Evolutionary conservation across 2,888 invertebrate species (phyloP).

Genomic region (Papilio demoleus): DNA sequence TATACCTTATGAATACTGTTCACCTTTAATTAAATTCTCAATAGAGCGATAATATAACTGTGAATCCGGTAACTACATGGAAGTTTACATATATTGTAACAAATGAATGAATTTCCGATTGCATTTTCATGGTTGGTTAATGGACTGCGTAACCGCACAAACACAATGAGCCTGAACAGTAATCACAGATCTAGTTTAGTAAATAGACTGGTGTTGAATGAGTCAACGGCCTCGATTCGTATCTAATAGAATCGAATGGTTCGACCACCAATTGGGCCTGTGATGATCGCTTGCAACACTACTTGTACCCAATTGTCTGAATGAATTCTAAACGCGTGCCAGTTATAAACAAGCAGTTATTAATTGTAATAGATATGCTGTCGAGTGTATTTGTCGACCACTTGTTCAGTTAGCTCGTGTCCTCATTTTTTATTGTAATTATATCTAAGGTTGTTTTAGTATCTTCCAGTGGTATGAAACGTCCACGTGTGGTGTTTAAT

Average conservation of each 20-base stretch:
- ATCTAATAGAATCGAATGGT: conserved; percentile 76
- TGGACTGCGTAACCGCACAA: conserved; percentile 54
- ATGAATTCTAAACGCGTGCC: conserved; percentile 73
- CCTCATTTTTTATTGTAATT: conserved; percentile 4
- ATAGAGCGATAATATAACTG: neutral
- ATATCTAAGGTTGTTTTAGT: neutral
- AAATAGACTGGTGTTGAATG: conserved; percentile 67
- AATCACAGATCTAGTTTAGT: conserved; percentile 50
- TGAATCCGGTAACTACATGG: conserved; percentile 1
- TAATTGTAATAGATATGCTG: conserved; percentile 28
- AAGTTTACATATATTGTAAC: conserved; percentile 15
- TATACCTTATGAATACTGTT: neutral
- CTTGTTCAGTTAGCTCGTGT: conserved; percentile 19
- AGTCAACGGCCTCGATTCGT: conserved; percentile 77
- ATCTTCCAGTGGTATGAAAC: no score
- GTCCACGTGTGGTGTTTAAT: no score
- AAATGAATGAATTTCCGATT: conserved; percentile 25
- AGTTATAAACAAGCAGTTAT: conserved; percentile 28
- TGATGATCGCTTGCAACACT: conserved; percentile 81
- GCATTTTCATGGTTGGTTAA: conserved; percentile 35
- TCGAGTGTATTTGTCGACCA: neutral
- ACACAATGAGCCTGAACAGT: conserved; percentile 58
- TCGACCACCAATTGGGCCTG: conserved; percentile 78
- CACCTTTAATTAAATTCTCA: neutral
- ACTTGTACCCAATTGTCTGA: conserved; percentile 75